A percentile compares a stretch with the other conserved stretches of the same genome.
Conservation (phyloP, 23 tunicate genomes). For the Pegea sp. region DNA sequence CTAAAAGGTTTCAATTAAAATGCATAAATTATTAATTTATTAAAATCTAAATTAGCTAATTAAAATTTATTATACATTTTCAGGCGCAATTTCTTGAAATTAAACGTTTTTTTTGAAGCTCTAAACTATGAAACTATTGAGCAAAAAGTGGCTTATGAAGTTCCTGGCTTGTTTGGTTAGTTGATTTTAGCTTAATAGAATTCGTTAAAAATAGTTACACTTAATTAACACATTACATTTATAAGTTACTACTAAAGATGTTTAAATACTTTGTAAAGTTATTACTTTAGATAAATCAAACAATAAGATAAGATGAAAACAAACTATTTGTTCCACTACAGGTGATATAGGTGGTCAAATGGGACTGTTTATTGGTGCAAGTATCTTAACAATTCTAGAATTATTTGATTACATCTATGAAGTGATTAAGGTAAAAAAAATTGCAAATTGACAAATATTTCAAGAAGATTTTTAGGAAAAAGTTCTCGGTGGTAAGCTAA, state of each 20-base stretch:
- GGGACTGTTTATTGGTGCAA: slow-evolving; percentile 99
- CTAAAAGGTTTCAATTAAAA: no score
- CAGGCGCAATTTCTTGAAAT: slow-evolving; percentile 73
- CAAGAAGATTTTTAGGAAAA: background rate
- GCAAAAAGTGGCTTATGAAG: slow-evolving; percentile 94
- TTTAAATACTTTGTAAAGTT: no score
- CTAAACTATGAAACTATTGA: slow-evolving; percentile 96
- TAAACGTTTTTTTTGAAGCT: slow-evolving; percentile 97
- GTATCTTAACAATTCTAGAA: slow-evolving; percentile 81
- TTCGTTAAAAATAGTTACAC: background rate
- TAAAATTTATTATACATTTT: slow-evolving; percentile 10
- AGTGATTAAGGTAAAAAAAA: slow-evolving; percentile 58
- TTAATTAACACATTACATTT: background rate
- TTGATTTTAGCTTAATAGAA: background rate
- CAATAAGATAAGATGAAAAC: background rate
- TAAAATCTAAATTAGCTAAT: no score
- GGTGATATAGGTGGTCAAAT: slow-evolving; percentile 99
- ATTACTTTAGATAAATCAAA: no score
- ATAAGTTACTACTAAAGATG: no score
- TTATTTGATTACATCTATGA: slow-evolving; percentile 91
- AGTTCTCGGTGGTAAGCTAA: background rate
- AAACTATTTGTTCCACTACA: background rate
- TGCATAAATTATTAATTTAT: no score
- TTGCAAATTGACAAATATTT: background rate
- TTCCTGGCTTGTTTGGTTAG: slow-evolving; percentile 94